phyloP scores from a whole-genome alignment of 2,797 vertebrate species.

The Sylvilagus floridanus region DNA sequence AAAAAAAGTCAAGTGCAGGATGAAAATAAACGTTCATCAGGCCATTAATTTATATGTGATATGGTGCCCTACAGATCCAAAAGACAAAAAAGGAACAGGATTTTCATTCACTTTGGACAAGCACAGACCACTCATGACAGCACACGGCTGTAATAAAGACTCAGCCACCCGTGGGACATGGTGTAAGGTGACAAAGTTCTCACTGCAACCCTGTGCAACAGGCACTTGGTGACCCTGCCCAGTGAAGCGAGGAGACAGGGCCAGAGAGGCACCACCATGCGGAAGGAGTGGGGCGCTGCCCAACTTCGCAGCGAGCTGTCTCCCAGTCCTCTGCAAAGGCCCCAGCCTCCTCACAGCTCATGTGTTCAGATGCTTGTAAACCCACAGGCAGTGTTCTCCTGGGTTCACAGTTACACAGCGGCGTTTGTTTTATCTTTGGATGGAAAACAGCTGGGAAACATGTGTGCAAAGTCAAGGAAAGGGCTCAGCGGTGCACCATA shows the following conservation, averaged over 20 bases:
- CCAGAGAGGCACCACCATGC: too few relatives aligned
- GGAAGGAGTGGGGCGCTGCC: too few relatives aligned
- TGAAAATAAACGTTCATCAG: neutral
- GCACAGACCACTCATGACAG: neutral
- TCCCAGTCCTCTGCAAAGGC: conserved; percentile 83
- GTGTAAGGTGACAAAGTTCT: neutral
- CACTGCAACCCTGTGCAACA: too few relatives aligned
- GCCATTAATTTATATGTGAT: neutral
- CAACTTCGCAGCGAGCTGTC: neutral
- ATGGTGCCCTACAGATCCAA: neutral
- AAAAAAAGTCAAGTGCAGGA: neutral
- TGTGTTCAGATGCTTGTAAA: conserved; percentile 88
- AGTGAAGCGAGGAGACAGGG: neutral
- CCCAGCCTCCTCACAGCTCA: conserved; percentile 86
- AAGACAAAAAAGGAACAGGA: neutral
- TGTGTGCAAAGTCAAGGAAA: neutral
- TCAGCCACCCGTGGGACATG: neutral
- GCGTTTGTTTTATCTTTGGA: conserved; percentile 79
- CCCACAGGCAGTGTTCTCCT: conserved; percentile 81
- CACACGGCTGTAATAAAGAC: conserved; percentile 47
- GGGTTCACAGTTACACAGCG: conserved; percentile 84
- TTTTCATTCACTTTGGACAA: neutral
- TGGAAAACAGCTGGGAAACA: neutral
- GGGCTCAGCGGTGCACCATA: too few relatives aligned
- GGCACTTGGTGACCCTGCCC: too few relatives aligned